Evolutionary conservation across 2,113 vertebrate genomes (phyloP).

Genomic region (Gymnarchus niloticus): DNA sequence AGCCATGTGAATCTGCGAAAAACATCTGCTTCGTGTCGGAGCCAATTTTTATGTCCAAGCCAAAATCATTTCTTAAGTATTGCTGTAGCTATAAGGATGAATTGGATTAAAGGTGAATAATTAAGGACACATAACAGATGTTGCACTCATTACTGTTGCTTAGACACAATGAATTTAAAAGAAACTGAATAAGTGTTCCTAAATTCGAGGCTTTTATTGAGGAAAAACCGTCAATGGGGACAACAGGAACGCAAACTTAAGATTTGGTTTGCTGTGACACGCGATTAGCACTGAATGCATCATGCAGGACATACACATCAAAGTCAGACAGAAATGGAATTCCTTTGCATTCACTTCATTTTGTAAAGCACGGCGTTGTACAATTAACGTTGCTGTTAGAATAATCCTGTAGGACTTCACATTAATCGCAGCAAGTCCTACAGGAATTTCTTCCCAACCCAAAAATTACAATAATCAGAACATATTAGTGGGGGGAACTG

Average conservation of each 20-base stretch:
- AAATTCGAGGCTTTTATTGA: background rate
- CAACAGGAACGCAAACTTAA: background rate
- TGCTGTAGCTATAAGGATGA: background rate
- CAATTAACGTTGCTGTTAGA: too few relatives aligned
- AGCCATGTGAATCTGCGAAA: background rate
- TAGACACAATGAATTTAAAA: background rate
- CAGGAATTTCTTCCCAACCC: background rate
- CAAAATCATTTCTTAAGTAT: background rate
- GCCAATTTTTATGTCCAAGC: background rate
- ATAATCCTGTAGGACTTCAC: background rate
- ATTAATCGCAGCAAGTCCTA: background rate
- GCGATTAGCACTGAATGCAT: background rate
- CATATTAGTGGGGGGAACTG: background rate
- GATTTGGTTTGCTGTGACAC: background rate
- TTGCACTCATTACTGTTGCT: background rate
- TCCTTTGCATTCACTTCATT: background rate
- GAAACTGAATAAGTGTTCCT: background rate
- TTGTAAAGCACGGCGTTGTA: background rate
- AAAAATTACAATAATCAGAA: background rate
- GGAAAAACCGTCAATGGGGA: background rate
- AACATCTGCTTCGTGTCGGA: background rate
- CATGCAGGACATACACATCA: background rate
- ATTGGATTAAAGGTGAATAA: background rate
- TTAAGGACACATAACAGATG: background rate
- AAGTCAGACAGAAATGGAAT: background rate